Base-by-base conservation (phyloP, 2,113 vertebrate species). In the Entelurus aequoreus region DNA sequence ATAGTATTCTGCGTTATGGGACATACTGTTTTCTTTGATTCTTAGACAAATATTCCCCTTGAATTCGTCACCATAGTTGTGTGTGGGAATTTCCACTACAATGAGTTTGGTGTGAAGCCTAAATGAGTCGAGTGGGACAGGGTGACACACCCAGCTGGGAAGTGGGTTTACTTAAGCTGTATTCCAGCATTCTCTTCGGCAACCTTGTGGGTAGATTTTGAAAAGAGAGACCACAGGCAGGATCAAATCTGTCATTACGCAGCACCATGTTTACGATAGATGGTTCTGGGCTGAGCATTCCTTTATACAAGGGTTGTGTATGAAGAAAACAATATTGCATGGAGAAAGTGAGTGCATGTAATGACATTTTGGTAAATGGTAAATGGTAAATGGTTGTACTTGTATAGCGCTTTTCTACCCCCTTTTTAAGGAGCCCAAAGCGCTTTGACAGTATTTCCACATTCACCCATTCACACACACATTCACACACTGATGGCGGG, bases 141-240 rank as follows among this genome's bases (percentile, higher is more conserved):
- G 72, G 60, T 62, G 81, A 81, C 84, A 85, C 86, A 75, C 88
- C 88, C 85, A 84, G 68, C 78, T 83, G 68, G 83, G 85, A 87
- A 86, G 84, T 86, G 83, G 77, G 19, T 55, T 85, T 87, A 80
- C 80, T 86, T 80, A 80, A 84, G 72, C 68, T 82, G 68, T 72
- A 75, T 74, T 85, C 77, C 47, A 75, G 69, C 80, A 77, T 86
- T 85, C 83, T 74, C 74, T 75, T 81, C 75, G 74, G 84, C 75
- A 87, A 86, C 82, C 72, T 72, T 75, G 63, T 68, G 79, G 76
- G 78, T 51, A 66, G 60, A 63, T 80, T 88, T 88, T 86, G 84
- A 89, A 87, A 82, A 71, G 63, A 72, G 70, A 66, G 65, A 75
- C 82, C 69, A 19, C 73, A 72, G 78, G 80, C 65, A 63, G 66